Conservation (phyloP, 2,113 vertebrate genomes). For the Myanophis thanlyinensis region DNA sequence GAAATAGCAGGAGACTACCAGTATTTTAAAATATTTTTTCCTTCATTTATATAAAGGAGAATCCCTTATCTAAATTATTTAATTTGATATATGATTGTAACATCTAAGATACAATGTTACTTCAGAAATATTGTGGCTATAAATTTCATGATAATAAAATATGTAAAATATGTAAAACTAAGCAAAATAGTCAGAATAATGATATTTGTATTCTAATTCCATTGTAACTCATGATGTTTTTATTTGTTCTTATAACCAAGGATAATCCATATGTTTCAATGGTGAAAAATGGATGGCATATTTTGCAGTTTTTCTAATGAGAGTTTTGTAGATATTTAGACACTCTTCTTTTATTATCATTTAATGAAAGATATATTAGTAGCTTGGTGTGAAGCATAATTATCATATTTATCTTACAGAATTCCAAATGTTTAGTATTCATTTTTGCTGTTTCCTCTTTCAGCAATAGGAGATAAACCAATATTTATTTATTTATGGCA, state of each 20-base stretch:
- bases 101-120: background rate
- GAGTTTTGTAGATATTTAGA: background rate
- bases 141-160: background rate
- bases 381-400: background rate
- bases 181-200: background rate
- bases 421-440: background rate
- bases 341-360: background rate
- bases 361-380: background rate
- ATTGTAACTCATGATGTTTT: background rate
- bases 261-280: background rate
- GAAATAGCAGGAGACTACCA: background rate
- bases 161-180: background rate
- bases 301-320: background rate
- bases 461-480: background rate
- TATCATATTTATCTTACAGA: background rate
- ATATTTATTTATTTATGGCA: background rate
- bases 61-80: background rate
- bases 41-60: background rate
- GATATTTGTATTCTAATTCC: background rate
- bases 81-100: background rate
- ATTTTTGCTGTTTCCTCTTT: background rate
- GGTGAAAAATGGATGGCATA: background rate
- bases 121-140: background rate
- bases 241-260: background rate
- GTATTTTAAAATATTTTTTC: background rate